Conservation (phyloP, 2,888 invertebrate genomes). For the Drosophila suboccidentalis region DNA sequence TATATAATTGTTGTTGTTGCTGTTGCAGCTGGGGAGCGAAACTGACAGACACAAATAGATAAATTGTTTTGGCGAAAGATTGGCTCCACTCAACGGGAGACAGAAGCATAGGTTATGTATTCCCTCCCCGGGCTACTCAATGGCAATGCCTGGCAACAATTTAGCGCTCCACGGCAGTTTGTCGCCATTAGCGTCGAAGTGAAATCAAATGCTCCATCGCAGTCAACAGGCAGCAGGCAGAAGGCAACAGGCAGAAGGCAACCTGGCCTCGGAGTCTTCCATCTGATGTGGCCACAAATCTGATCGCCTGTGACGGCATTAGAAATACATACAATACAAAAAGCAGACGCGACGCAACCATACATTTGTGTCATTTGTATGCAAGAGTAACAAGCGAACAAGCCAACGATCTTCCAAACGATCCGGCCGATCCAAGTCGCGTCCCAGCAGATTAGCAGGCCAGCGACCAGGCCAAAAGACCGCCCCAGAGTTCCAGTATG, state of each 20-base stretch:
- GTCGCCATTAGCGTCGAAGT: slow-evolving; percentile 84
- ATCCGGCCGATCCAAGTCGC: slow-evolving; percentile 40
- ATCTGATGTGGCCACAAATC: slow-evolving; percentile 68
- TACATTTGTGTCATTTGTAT: slow-evolving; percentile 84
- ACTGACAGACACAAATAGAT: slow-evolving; percentile 57
- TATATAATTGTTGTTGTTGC: neutral
- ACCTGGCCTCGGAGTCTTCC: slow-evolving; percentile 42
- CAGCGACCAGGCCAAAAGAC: slow-evolving; percentile 63
- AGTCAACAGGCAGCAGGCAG: slow-evolving; percentile 22
- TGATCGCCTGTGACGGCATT: slow-evolving; percentile 80
- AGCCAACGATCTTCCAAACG: slow-evolving; percentile 43
- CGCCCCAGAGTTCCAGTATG: slow-evolving; percentile 68
- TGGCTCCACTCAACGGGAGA: slow-evolving; percentile 37
- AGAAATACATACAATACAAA: slow-evolving; percentile 79
- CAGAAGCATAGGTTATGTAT: slow-evolving; percentile 34
- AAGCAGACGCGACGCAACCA: slow-evolving; percentile 64
- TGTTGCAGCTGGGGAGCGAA: slow-evolving; percentile 23
- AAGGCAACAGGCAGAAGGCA: slow-evolving; percentile 11
- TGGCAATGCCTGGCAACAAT: slow-evolving; percentile 59
- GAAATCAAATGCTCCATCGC: slow-evolving; percentile 70
- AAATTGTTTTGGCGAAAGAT: slow-evolving; percentile 62
- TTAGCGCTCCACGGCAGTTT: slow-evolving; percentile 84
- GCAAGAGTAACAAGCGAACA: slow-evolving; percentile 82
- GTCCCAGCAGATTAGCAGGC: slow-evolving; percentile 75
- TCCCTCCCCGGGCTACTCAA: slow-evolving; percentile 11